Conservation (phyloP, 2,797 vertebrate species). For the Acipenser transmontanus region DNA sequence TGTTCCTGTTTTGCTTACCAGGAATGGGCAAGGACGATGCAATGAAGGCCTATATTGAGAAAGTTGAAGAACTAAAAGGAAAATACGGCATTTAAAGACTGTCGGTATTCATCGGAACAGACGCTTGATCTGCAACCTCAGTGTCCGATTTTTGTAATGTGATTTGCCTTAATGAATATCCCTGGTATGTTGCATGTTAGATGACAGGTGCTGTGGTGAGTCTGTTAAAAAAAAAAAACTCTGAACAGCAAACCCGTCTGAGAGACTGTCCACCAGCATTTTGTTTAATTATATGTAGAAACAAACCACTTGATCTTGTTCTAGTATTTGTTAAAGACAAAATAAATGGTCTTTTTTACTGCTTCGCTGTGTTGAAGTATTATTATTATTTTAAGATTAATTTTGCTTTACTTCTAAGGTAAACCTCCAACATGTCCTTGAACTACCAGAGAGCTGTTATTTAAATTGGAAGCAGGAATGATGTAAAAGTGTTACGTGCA, state of each 20-base stretch:
- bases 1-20: conserved; percentile 32
- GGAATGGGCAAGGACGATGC: conserved; percentile 75
- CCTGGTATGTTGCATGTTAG: background rate
- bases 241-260: background rate
- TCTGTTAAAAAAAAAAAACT: background rate
- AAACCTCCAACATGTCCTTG: too few species aligned
- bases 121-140: background rate
- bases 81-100: conserved; percentile 41
- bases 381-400: background rate
- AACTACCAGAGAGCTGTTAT: too few species aligned
- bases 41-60: conserved; percentile 47
- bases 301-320: conserved; percentile 3
- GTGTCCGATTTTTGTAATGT: background rate
- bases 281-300: background rate
- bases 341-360: background rate
- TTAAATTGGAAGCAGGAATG: too few species aligned
- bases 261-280: conserved; percentile 8
- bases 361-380: background rate
- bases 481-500: too few species aligned
- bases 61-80: conserved; percentile 49
- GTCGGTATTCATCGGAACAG: background rate
- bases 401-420: too few species aligned
- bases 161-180: background rate
- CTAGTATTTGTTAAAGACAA: background rate
- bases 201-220: background rate